Evolutionary conservation across 2,113 vertebrate genomes (phyloP), one percentile per base, ranked within the genome.

Genomic region (Vanacampus margaritifer): DNA sequence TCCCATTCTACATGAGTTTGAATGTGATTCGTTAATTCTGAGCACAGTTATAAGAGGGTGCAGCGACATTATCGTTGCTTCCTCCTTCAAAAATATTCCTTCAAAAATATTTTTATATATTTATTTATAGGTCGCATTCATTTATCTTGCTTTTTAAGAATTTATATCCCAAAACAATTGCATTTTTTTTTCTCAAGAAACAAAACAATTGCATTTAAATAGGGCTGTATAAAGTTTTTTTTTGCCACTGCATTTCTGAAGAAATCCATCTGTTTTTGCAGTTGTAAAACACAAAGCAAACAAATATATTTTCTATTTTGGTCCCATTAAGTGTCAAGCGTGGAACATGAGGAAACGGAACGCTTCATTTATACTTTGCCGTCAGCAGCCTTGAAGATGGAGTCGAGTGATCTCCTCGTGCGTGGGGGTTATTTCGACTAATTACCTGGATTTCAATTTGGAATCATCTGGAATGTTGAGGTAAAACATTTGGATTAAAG

Each of bases 401-500:
- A n/a, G 1, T 3, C 12, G 46, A 58, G 64, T 64, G 51, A 65
- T 69, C 73, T 71, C 28, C 57, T 62, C 5, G 1, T 17, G 54
- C 26, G 54, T 17, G 26, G 26, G 61, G 51, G 67, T 72, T 75
- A 50, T 76, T 86, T 76, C 71, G 67, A 32, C 73, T 79, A 79
- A 85, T 80, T 79, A 82, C 77, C 75, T 78, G 66, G 67, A 82
- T 82, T 82, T 85, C 76, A 81, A 82, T 76, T 85, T 78, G 53
- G 75, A 77, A 79, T 70, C 62, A 72, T 69, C 64, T 13, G 65
- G 71, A 78, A 79, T 71, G 72, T 71, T 17, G 56, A 79, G 69
- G 68, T 80, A 79, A 78, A 84, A 82, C 66, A 81, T 84, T 79
- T 60, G 83, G 85, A 87, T 84, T 86, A 74, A 87, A 87, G 72